Conservation (phyloP, 2,113 vertebrate species). For the Andinoacara biseriatus region DNA sequence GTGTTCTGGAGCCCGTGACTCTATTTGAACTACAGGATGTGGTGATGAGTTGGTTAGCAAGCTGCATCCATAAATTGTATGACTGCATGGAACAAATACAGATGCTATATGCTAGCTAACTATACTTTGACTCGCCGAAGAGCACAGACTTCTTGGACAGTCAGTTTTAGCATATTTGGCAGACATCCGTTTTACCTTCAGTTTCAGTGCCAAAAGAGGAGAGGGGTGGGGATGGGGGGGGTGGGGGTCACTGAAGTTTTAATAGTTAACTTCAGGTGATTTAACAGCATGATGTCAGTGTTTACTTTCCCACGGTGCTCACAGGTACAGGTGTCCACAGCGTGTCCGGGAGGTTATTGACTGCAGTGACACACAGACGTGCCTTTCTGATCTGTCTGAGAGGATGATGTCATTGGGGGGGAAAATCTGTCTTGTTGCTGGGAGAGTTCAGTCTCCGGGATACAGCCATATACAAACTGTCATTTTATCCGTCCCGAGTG, state of each 20-base stretch:
- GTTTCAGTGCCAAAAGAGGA: neutral
- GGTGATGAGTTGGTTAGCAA: accelerated
- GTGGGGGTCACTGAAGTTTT: neutral
- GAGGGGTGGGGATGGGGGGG: no score
- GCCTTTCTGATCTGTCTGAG: slow-evolving; percentile 22
- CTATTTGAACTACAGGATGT: neutral
- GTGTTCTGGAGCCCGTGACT: no score
- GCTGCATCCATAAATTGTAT: no score
- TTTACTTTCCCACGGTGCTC: slow-evolving; percentile 47
- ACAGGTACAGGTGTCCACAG: neutral
- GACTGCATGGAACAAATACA: neutral
- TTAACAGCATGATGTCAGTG: neutral
- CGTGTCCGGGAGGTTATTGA: neutral
- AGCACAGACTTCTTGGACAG: neutral
- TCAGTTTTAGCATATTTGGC: neutral
- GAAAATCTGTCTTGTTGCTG: neutral
- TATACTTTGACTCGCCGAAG: neutral
- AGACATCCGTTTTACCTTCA: no score
- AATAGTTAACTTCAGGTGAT: slow-evolving; percentile 11
- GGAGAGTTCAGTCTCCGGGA: slow-evolving; percentile 54
- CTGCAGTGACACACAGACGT: neutral
- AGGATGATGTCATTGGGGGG: slow-evolving; percentile 24
- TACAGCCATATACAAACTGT: slow-evolving; percentile 51
- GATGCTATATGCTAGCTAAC: neutral
- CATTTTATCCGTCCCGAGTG: slow-evolving; percentile 20